Conservation (phyloP, 2,797 vertebrate genomes). For the Anguilla pacifica region DNA sequence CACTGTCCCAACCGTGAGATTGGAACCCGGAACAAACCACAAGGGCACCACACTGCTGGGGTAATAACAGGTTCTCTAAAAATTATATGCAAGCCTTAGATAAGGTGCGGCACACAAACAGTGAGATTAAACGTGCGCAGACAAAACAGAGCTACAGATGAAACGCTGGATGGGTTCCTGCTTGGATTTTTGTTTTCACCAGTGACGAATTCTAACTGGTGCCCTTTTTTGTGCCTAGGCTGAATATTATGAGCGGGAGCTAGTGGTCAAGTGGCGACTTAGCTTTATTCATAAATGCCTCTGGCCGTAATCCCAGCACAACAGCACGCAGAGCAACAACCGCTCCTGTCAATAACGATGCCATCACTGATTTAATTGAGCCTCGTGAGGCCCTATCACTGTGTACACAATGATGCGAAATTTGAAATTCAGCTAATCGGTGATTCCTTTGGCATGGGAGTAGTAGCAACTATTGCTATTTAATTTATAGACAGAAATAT, state of each 20-base stretch:
- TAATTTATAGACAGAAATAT: background rate
- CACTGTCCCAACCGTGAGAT: background rate
- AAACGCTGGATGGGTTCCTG: background rate
- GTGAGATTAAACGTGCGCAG: background rate
- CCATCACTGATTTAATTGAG: conserved; percentile 77
- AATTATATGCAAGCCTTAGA: conserved; percentile 1
- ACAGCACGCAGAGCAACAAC: conserved; percentile 63
- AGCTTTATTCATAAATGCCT: conserved; percentile 58
- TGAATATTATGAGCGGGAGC: background rate
- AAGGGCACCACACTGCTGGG: background rate
- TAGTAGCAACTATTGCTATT: background rate
- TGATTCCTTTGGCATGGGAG: conserved; percentile 54
- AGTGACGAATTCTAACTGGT: background rate
- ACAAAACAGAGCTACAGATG: background rate
- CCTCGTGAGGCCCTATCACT: conserved; percentile 68
- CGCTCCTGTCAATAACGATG: conserved; percentile 66
- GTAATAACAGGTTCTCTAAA: conserved; percentile 9
- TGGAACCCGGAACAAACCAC: background rate
- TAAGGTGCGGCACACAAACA: background rate
- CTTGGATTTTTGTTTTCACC: conserved; percentile 1
- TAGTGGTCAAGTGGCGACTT: conserved; percentile 8
- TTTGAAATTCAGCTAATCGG: conserved; percentile 56
- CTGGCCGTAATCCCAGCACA: conserved; percentile 63
- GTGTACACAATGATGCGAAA: conserved; percentile 54
- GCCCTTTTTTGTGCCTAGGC: background rate